Evolutionary conservation across 2,797 vertebrate species (phyloP), one percentile per base, ranked within the genome.

Genomic region (Loriculus beryllinus): DNA sequence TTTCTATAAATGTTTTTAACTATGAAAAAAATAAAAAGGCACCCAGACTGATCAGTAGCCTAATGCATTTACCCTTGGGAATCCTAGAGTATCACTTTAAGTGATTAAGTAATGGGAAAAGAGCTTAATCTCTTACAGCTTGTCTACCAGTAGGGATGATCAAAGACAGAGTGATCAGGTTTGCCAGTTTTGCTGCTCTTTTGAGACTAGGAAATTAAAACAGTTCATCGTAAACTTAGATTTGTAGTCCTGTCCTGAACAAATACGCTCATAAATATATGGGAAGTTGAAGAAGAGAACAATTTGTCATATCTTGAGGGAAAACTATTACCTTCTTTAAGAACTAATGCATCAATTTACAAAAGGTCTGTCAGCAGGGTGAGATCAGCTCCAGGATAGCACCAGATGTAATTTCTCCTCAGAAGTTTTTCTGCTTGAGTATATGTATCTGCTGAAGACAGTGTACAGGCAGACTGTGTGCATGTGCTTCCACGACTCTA

Each of bases 101-200:
- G 83, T 89, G 57, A 82, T 70, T 85, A 92, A 92, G 79, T 78
- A 89, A 86, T 81, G 76, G 75, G 10, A 48, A 68, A 87, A 89
- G 68, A 91, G 49, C 86, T 91, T 95, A 87, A 95, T 95, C 94
- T 87, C 75, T 85, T 89, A 45, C 26, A 68, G 59, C 48, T 92
- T 94, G 84, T 89, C 92, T 94, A 71, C 49, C 65, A 85, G 47
- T 60, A 94, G 69, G 82, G 60, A 48, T 77, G 90, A 94, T 96
- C 87, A 90, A 90, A 93, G 86, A 37, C 54, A 54, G 33, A 70
- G 60, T 23, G 69, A 91, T 81, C 60, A 71, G 35, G 45, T 95
- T 93, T 92, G 65, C 71, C 39, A 77, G 71, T 33, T 94, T 93
- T 94, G 81, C 67, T 93, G 81, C 68, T 82, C 90, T 94, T 91